Evolutionary conservation across 2,888 invertebrate genomes (phyloP), one percentile per base, ranked within the genome.

Genomic region (Plebejus argus): DNA sequence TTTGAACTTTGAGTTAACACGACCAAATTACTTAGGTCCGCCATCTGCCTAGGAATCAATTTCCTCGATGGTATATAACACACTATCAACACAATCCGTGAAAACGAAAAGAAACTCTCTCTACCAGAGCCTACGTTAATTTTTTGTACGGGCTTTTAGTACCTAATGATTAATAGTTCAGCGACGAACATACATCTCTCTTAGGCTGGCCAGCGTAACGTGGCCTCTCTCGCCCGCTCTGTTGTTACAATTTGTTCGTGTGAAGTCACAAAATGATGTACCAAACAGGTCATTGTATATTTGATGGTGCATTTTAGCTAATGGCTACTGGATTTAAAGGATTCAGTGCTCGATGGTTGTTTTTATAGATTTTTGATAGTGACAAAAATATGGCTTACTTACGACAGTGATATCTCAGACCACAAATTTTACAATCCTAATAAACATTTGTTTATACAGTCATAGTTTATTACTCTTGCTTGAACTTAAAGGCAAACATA

Each of bases 91-190:
- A 61, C 10, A 61, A 20, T 10, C 23, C 61, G n/a, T 10, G 10
- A 20, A 61, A 20, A 61, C 61, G 10, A 61, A 20, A 23, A 61
- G 3, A 33, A 33, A 49, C 66, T 35, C 53, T n/a, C 23, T 15
- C 76, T 39, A 45, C 7, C n/a, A 53, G 53, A 28, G 49, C 49
- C 81, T 81, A 79, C 82, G 80, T 78, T 80, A 83, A 82, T 90
- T 90, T 90, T 90, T 91, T 91, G 89, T 88, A 83, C 85, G 90
- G 89, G 89, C 90, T 91, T 91, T 91, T 90, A 89, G 89, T 86
- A 85, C 88, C 88, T 89, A 85, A 87, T 91, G 91, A 91, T 91
- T 91, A 91, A 91, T 91, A 88, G 90, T 87, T 86, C 83, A 81
- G 83, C 85, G 86, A 85, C 85, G 86, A 85, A 85, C 86, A 88